Conservation (phyloP, 1,140 invertebrate genomes). For the Melanaphis sacchari region DNA sequence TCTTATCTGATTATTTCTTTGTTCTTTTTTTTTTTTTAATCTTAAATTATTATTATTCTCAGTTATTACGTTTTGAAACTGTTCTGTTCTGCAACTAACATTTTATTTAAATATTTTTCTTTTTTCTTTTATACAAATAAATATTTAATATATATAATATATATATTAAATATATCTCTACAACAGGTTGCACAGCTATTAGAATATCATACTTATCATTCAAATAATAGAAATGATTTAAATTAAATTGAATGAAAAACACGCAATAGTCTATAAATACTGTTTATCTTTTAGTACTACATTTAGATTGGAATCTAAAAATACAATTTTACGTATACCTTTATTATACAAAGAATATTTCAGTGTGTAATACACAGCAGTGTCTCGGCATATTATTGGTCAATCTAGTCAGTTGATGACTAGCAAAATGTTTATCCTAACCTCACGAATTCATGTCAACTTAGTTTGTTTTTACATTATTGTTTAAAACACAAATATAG, state of each 20-base stretch:
- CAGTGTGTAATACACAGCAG: too few species aligned
- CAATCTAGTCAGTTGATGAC: too few species aligned
- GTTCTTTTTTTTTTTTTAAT: neutral
- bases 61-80: neutral
- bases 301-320: neutral
- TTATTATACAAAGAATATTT: neutral
- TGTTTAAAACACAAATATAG: too few species aligned
- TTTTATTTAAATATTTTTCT: neutral
- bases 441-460: too few species aligned
- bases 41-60: neutral
- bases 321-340: neutral
- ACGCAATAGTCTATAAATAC: neutral
- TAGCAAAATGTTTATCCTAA: too few species aligned
- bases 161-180: neutral
- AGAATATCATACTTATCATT: neutral
- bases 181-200: neutral
- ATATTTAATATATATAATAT: too few species aligned
- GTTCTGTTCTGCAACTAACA: neutral
- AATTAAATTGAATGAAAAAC: neutral
- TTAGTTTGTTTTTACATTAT: too few species aligned
- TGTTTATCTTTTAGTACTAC: neutral
- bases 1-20: slow-evolving; percentile 32
- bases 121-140: neutral
- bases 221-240: neutral
- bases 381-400: too few species aligned